Percentiles rank a stretch among this genome's conserved stretches.
Evolutionary conservation across 2,888 invertebrate genomes (phyloP).

Genomic region (Zhengitettix transpicula): DNA sequence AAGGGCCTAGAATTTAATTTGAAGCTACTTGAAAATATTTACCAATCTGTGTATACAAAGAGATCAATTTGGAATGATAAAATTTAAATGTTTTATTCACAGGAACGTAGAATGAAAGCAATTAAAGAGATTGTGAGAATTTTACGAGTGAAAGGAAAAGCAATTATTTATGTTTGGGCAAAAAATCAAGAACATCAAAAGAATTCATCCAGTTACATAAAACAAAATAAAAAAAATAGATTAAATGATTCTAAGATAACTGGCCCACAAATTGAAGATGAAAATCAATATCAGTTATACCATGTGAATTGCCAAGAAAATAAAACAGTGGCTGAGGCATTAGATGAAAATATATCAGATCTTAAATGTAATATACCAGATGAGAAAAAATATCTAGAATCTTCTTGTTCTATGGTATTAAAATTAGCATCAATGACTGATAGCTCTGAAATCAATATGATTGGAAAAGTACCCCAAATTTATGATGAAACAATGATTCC

Average conservation of each 20-base stretch:
- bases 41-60: background rate
- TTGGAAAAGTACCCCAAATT: too few species aligned
- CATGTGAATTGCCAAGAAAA: background rate
- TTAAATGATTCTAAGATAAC: slow-evolving; percentile 16
- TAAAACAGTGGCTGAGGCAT: background rate
- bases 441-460: too few species aligned
- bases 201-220: slow-evolving; percentile 51
- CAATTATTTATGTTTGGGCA: slow-evolving; percentile 93
- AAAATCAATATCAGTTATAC: background rate
- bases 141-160: slow-evolving; percentile 52
- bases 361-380: too few species aligned
- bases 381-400: background rate
- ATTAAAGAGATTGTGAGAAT: slow-evolving; percentile 59
- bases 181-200: slow-evolving; percentile 61
- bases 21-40: background rate
- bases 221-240: slow-evolving; percentile 36
- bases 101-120: slow-evolving; percentile 58
- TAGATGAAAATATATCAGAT: background rate
- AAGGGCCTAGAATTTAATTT: too few species aligned
- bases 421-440: too few species aligned
- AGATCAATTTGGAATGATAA: background rate
- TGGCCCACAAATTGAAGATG: background rate
- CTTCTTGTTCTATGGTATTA: background rate
- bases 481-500: too few species aligned
- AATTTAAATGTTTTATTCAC: slow-evolving; percentile 14